phyloP scores from a whole-genome alignment of 2,797 vertebrate genomes.

The Myotis vivesi region DNA sequence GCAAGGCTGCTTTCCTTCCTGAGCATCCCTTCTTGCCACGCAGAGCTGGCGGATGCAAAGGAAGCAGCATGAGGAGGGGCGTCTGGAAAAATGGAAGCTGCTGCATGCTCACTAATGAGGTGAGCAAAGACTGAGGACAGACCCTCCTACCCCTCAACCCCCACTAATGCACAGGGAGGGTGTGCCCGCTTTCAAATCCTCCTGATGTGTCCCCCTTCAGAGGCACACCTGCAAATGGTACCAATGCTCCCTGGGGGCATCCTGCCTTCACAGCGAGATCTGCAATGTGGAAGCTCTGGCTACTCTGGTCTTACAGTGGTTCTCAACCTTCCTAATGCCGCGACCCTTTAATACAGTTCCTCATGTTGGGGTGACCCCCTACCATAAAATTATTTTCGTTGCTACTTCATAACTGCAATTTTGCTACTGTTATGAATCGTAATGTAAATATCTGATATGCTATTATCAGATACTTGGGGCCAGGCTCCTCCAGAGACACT shows the following conservation, averaged over 20 bases:
- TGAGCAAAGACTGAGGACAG: background rate
- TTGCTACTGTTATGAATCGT: too few relatives aligned
- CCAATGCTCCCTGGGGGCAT: background rate
- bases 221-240: background rate
- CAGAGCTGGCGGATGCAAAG: background rate
- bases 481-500: background rate
- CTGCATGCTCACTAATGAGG: background rate
- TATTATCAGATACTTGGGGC: background rate
- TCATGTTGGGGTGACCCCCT: too few relatives aligned
- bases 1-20: constrained; percentile 53
- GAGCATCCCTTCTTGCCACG: background rate
- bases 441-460: too few relatives aligned
- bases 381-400: too few relatives aligned
- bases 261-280: background rate
- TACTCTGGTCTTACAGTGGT: background rate
- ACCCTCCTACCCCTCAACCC: too few relatives aligned
- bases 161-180: background rate
- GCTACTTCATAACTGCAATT: too few relatives aligned
- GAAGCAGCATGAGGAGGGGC: constrained; percentile 29
- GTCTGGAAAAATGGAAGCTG: background rate
- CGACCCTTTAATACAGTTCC: too few relatives aligned
- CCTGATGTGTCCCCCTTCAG: background rate
- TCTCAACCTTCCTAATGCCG: too few relatives aligned
- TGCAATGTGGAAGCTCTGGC: background rate
- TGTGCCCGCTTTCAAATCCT: background rate